Conservation (phyloP, 2,113 vertebrate genomes). For the Orientallactaga bullata region DNA sequence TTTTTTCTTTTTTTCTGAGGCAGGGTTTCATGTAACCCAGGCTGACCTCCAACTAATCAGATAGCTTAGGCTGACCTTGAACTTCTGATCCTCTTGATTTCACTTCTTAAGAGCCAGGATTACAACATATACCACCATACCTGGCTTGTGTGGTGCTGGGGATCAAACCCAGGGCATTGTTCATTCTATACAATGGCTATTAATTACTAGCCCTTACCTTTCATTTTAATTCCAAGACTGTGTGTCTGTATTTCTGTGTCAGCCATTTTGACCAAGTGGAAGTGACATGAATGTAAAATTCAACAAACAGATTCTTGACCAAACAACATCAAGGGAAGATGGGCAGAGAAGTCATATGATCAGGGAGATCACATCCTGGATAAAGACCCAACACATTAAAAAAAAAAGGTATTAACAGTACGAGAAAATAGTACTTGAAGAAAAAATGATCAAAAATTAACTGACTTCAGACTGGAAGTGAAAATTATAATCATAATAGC, state of each 20-base stretch:
- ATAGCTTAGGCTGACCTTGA: too few species aligned
- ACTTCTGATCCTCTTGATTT: too few species aligned
- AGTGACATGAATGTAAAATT: background rate
- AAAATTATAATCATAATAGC: background rate
- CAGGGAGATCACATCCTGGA: background rate
- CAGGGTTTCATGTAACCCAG: too few species aligned
- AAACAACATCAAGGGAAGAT: background rate
- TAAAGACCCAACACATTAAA: background rate
- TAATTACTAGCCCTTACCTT: background rate
- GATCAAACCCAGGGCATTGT: too few species aligned
- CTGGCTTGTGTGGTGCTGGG: too few species aligned
- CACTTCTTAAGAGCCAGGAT: too few species aligned
- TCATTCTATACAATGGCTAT: too few species aligned
- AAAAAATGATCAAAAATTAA: conserved; percentile 16
- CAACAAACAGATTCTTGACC: background rate
- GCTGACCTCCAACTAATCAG: too few species aligned
- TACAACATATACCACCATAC: too few species aligned
- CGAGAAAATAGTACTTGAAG: conserved; percentile 2
- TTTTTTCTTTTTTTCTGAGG: too few species aligned
- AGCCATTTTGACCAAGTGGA: background rate
- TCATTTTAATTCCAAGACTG: background rate
- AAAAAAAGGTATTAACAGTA: background rate
- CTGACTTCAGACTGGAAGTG: background rate
- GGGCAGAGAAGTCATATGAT: background rate
- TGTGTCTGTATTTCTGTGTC: background rate